These are phyloP conservation scores for Bergia puertoricense DNA, from an alignment of 92 coral and sea anemone species.

Conservation along the genomic window DNA sequence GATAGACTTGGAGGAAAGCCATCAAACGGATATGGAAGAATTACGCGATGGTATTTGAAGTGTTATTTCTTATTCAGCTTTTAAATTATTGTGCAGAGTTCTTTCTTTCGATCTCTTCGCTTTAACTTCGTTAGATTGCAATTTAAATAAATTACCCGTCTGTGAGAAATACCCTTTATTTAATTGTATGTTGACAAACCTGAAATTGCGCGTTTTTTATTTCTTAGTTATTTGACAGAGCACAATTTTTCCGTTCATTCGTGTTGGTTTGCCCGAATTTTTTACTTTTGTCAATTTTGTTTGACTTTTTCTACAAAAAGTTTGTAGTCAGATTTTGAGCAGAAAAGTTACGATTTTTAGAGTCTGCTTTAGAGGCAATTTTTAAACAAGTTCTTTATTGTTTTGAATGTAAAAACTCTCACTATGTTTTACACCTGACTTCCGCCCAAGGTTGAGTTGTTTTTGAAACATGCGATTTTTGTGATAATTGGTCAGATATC, in stretches of 20 bases:
- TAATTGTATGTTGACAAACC: background rate
- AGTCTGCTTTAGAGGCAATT: too few relatives aligned
- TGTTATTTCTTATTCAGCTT: background rate
- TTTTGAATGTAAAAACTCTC: background rate
- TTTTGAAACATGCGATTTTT: background rate
- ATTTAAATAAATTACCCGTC: background rate
- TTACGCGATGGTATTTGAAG: conserved; percentile 77
- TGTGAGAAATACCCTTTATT: background rate
- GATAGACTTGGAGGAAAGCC: conserved; percentile 68
- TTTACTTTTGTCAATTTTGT: background rate
- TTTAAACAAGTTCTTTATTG: too few relatives aligned
- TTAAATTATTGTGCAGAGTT: too few relatives aligned
- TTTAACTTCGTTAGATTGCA: background rate
- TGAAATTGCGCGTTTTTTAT: background rate
- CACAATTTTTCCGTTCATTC: background rate
- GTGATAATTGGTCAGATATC: background rate
- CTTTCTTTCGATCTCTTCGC: too few relatives aligned
- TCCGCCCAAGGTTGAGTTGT: background rate
- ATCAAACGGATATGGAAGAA: conserved; percentile 81
- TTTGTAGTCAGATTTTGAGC: too few relatives aligned
- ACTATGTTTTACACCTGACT: background rate
- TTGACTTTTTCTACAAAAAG: background rate
- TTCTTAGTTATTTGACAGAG: background rate
- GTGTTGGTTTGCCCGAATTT: background rate
- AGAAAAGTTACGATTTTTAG: too few relatives aligned